These are phyloP conservation scores for Cyanocitta stelleri DNA, from an alignment of 2,113 vertebrate genomes.

Conservation along the genomic window DNA sequence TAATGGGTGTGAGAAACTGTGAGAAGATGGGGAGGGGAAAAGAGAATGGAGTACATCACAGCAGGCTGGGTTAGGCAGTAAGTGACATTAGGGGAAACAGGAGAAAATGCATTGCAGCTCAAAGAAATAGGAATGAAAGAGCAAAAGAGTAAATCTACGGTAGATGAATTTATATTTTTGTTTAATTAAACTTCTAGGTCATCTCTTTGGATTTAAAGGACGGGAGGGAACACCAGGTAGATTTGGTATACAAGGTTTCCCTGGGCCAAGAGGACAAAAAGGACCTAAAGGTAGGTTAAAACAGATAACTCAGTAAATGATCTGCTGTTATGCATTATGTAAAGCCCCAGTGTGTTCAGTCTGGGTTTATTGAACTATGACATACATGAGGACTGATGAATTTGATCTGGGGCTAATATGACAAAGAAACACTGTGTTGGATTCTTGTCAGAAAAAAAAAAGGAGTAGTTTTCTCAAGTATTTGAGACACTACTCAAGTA, in stretches of 20 bases:
- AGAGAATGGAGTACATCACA: not conserved
- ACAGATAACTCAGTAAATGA: not conserved
- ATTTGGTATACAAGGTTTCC: conserved; percentile 62
- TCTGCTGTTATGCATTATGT: not conserved
- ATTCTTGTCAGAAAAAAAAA: not conserved
- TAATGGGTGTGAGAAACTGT: not conserved
- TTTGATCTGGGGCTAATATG: not conserved
- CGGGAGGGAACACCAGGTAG: conserved; percentile 36
- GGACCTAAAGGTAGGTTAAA: conserved; percentile 72
- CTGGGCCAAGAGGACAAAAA: conserved; percentile 69
- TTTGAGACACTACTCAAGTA: not conserved
- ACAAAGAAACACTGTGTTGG: not conserved
- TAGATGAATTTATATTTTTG: not conserved
- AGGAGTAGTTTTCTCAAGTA: not conserved
- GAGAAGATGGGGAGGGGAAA: not conserved
- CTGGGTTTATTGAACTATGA: not conserved
- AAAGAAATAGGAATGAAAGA: not conserved
- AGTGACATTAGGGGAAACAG: not conserved
- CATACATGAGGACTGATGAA: not conserved
- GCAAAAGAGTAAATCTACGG: not conserved
- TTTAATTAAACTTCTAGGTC: conserved; percentile 45
- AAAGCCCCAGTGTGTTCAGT: not conserved
- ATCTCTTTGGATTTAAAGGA: conserved; percentile 72
- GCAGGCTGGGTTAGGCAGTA: not conserved
- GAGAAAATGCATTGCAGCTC: not conserved